Conservation (phyloP, 2,113 vertebrate genomes). For the Carollia perspicillata region DNA sequence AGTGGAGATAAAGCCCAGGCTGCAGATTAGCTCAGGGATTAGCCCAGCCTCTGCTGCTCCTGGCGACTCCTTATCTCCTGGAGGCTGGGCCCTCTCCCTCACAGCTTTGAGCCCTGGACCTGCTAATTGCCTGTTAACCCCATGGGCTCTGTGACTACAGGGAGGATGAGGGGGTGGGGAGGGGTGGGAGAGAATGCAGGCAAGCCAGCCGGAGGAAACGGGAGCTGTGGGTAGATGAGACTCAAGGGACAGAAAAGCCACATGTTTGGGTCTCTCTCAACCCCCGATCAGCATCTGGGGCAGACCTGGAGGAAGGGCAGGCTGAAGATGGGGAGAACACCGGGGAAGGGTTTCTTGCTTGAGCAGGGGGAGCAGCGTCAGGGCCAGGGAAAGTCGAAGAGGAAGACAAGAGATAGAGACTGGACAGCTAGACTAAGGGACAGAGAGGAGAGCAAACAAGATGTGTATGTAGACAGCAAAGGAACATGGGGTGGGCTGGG, state of each 20-base stretch:
- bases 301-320: not conserved
- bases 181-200: not conserved
- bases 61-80: constrained; percentile 69
- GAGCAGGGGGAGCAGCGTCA: not conserved
- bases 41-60: constrained; percentile 34
- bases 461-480: not conserved
- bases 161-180: constrained; percentile 14
- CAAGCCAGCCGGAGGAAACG: not conserved
- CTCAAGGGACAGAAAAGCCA: not conserved
- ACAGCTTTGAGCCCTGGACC: constrained; percentile 56
- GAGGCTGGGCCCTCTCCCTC: constrained; percentile 41
- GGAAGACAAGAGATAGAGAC: not conserved
- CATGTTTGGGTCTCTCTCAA: not conserved
- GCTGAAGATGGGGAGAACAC: not conserved
- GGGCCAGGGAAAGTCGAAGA: not conserved
- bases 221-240: constrained; percentile 40
- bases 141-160: constrained; percentile 7
- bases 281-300: not conserved
- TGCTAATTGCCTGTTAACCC: constrained; percentile 76
- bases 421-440: not conserved
- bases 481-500: not conserved
- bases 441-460: not conserved
- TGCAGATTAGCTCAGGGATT: constrained; percentile 73
- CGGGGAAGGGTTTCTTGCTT: not conserved
- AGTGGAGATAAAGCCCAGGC: constrained; percentile 64